phyloP scores from a whole-genome alignment of 2,113 vertebrate species.

The Vidua chalybeata region DNA sequence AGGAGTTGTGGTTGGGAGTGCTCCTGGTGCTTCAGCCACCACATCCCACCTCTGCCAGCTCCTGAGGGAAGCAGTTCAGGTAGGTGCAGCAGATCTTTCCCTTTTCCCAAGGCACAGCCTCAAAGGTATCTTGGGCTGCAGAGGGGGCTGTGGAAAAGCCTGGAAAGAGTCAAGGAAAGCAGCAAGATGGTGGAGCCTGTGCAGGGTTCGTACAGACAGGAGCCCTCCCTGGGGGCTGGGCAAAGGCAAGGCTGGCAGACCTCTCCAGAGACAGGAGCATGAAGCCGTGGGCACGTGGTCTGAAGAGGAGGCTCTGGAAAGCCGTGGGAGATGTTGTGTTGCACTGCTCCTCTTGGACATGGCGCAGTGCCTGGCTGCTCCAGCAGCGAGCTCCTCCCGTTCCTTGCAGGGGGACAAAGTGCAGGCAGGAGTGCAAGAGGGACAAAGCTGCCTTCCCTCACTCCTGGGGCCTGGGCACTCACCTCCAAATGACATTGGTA shows the following conservation, averaged over 20 bases:
- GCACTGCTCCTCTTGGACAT: accelerated
- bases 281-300: accelerated
- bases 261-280: background rate
- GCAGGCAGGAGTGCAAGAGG: background rate
- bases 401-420: accelerated
- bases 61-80: background rate
- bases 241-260: background rate
- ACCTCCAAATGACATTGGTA: background rate
- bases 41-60: background rate
- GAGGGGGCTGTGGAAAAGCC: background rate
- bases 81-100: background rate
- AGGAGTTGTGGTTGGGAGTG: background rate
- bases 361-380: accelerated
- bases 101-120: background rate
- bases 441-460: background rate
- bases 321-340: background rate
- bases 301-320: background rate
- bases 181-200: accelerated
- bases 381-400: background rate
- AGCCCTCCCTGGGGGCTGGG: background rate
- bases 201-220: accelerated
- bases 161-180: background rate
- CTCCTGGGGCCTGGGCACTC: background rate
- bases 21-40: background rate
- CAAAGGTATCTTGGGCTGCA: background rate